Percentiles rank a stretch among this genome's conserved stretches.
phyloP scores from a whole-genome alignment of 1,140 invertebrate species.

The Pogonognathellus flavescens region DNA sequence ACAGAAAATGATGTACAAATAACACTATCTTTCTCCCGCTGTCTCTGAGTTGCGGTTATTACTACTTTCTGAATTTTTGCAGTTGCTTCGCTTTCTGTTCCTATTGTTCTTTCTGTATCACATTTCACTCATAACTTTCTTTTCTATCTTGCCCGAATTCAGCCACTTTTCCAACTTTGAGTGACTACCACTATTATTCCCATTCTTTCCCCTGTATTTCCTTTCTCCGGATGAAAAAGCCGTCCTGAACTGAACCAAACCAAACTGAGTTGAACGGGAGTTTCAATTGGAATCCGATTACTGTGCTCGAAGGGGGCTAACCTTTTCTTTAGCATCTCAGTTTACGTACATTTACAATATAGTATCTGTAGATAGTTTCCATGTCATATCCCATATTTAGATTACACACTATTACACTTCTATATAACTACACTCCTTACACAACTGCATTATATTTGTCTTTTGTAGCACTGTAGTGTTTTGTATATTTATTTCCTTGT shows the following conservation, averaged over 20 bases:
- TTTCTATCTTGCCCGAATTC: background rate
- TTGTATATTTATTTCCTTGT: background rate
- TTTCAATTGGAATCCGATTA: conserved; percentile 49
- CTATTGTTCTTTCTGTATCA: conserved; percentile 21
- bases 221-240: conserved; percentile 1
- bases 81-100: background rate
- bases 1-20: conserved; percentile 39
- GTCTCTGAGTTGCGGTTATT: conserved; percentile 1
- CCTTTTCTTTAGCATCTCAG: background rate
- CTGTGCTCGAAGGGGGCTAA: conserved; percentile 4
- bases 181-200: conserved; percentile 6
- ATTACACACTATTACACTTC: background rate
- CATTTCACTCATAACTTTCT: conserved; percentile 31
- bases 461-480: background rate
- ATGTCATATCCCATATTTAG: background rate
- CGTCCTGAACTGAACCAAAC: background rate
- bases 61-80: background rate
- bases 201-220: background rate
- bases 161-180: conserved; percentile 23
- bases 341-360: background rate
- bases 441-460: too few relatives aligned
- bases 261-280: background rate
- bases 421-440: background rate
- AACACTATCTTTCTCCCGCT: conserved; percentile 12
- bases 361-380: conserved; percentile 23